Conservation (phyloP, 2,888 invertebrate species). For the Cyrtodaria siliqua region DNA sequence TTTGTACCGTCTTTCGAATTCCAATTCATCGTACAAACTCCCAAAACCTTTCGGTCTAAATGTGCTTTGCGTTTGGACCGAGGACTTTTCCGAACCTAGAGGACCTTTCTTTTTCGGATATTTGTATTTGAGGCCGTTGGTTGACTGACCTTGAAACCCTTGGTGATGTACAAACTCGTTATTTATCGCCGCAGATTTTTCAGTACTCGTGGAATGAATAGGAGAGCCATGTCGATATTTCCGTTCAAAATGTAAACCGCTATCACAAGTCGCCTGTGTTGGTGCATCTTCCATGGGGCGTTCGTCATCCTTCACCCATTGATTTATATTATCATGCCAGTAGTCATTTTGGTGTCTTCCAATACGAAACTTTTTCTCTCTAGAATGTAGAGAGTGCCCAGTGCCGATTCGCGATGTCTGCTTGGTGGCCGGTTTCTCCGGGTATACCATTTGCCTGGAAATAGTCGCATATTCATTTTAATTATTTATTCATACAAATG, state of each 20-base stretch:
- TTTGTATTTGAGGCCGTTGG: conserved; percentile 41
- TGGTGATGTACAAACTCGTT: conserved; percentile 55
- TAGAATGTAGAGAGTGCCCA: conserved; percentile 17
- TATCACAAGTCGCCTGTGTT: neutral
- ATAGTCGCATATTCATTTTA: too few relatives aligned
- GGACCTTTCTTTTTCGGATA: conserved; percentile 44
- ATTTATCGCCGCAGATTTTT: neutral
- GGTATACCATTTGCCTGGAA: conserved; percentile 61
- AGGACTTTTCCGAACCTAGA: conserved; percentile 9
- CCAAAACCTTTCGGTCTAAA: conserved; percentile 63
- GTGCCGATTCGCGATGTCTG: conserved; percentile 24
- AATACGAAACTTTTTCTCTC: conserved; percentile 48
- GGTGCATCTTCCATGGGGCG: neutral
- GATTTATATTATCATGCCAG: conserved; percentile 16
- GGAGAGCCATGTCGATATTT: neutral
- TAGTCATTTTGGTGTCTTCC: conserved; percentile 24
- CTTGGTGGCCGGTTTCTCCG: conserved; percentile 47
- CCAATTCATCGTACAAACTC: conserved; percentile 68
- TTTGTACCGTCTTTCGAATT: conserved; percentile 71
- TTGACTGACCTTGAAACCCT: conserved; percentile 53
- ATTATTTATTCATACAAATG: too few relatives aligned
- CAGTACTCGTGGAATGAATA: neutral
- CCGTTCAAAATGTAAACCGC: neutral
- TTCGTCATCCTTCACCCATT: conserved; percentile 28
- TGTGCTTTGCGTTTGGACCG: conserved; percentile 18